A percentile compares a stretch with the other conserved stretches of the same genome.
These are phyloP conservation scores for Pomacea maculata DNA, from an alignment of 1,140 invertebrate species.

Conservation along the genomic window DNA sequence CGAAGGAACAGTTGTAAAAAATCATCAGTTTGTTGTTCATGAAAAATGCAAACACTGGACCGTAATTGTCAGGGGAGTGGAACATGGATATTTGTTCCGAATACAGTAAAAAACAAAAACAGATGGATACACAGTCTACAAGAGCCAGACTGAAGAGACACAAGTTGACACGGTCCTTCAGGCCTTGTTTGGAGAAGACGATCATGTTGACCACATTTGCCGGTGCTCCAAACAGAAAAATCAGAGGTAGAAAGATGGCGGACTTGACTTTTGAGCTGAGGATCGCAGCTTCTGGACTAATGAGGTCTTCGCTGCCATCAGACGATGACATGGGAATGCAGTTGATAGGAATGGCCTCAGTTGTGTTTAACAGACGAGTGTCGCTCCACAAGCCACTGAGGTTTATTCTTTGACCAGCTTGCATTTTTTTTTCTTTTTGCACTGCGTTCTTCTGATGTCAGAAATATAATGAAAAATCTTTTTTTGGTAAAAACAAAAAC, in stretches of 20 bases:
- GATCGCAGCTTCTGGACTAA: no score
- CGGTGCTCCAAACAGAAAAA: slow-evolving; percentile 3
- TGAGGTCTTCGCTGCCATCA: no score
- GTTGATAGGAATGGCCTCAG: no score
- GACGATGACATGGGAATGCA: no score
- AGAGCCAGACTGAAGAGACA: slow-evolving; percentile 5
- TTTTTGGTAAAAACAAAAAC: no score
- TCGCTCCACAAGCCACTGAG: no score
- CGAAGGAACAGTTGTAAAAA: not conserved
- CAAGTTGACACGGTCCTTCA: slow-evolving; percentile 1
- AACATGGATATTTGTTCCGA: not conserved
- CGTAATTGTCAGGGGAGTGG: not conserved
- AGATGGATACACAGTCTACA: not conserved
- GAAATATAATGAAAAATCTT: no score
- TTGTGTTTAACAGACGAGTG: no score
- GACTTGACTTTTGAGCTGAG: no score
- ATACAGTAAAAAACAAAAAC: not conserved
- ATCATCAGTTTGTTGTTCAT: not conserved
- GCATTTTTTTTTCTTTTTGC: no score
- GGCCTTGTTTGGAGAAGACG: slow-evolving; percentile 3
- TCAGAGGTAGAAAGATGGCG: not conserved
- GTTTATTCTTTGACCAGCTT: no score
- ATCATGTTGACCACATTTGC: slow-evolving; percentile 11
- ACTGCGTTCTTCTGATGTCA: no score
- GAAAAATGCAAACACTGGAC: not conserved